phyloP scores from a whole-genome alignment of 2,888 invertebrate genomes.

The Leptopilina syphax region DNA sequence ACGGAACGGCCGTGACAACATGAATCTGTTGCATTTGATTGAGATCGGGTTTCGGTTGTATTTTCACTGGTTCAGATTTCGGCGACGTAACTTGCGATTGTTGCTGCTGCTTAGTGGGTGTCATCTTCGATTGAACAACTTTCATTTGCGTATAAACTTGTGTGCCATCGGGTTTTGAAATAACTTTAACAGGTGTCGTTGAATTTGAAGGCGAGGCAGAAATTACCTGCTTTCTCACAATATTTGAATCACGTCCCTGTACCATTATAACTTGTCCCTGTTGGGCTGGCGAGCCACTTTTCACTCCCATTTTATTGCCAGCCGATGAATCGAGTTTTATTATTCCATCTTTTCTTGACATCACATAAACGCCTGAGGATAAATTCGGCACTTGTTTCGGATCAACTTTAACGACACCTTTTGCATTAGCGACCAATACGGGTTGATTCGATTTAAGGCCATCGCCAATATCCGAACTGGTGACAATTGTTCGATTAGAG shows the following conservation, averaged over 20 bases:
- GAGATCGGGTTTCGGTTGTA: slow-evolving; percentile 75
- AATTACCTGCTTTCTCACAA: slow-evolving; percentile 74
- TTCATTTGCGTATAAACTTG: slow-evolving; percentile 75
- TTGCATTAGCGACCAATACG: slow-evolving; percentile 79
- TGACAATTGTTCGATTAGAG: slow-evolving; percentile 69
- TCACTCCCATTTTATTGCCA: slow-evolving; percentile 76
- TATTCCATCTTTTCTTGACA: slow-evolving; percentile 87
- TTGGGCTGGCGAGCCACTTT: slow-evolving; percentile 78
- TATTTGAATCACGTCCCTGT: slow-evolving; percentile 71
- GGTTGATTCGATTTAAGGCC: slow-evolving; percentile 66
- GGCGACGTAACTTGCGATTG: slow-evolving; percentile 52
- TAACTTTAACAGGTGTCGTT: slow-evolving; percentile 72
- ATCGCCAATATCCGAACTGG: slow-evolving; percentile 76
- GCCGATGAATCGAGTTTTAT: slow-evolving; percentile 84
- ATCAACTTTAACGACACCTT: slow-evolving; percentile 86
- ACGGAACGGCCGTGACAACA: slow-evolving; percentile 71
- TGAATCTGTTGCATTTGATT: slow-evolving; percentile 73
- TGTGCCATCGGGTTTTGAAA: slow-evolving; percentile 73
- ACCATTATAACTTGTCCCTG: slow-evolving; percentile 71
- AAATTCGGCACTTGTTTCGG: slow-evolving; percentile 84
- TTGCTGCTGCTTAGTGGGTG: slow-evolving; percentile 57
- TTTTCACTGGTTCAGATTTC: slow-evolving; percentile 73
- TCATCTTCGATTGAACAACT: slow-evolving; percentile 67
- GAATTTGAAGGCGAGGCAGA: slow-evolving; percentile 66
- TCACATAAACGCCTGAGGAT: slow-evolving; percentile 84